A percentile compares a stretch with the other conserved stretches of the same genome.
phyloP scores from a whole-genome alignment of 2,113 vertebrate genomes.

The Protobothrops flavoviridis region DNA sequence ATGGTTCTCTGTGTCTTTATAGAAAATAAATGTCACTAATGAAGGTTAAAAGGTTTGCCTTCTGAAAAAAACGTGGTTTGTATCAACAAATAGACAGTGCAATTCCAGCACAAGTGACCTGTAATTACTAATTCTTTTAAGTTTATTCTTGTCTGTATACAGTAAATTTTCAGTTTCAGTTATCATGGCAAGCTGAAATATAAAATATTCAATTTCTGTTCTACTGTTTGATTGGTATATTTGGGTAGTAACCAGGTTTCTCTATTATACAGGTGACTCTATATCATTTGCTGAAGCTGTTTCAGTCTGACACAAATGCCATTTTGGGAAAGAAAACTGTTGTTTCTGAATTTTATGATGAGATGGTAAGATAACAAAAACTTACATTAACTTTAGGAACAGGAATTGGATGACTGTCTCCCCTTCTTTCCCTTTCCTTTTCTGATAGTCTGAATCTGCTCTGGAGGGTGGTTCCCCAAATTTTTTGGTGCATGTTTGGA shows the following conservation, averaged over 20 bases:
- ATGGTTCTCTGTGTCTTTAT: not conserved
- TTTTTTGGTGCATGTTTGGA: not conserved
- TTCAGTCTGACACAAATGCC: conserved; percentile 96
- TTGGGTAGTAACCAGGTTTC: conserved; percentile 18
- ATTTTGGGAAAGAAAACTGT: conserved; percentile 96
- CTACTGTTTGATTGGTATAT: not conserved
- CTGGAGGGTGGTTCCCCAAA: not conserved
- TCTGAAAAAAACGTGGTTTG: not conserved
- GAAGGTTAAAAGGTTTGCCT: not conserved
- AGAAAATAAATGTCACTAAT: not conserved
- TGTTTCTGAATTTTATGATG: conserved; percentile 98
- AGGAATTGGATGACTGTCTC: not conserved
- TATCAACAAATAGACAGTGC: not conserved
- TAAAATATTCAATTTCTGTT: not conserved
- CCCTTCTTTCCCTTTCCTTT: not conserved
- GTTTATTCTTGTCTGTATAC: not conserved
- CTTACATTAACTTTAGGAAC: not conserved
- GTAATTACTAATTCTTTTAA: not conserved
- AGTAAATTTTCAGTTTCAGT: not conserved
- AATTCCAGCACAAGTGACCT: not conserved
- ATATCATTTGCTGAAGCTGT: conserved; percentile 95
- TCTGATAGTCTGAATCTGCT: not conserved
- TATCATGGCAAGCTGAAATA: not conserved
- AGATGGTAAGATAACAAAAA: conserved; percentile 82
- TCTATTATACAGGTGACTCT: conserved; percentile 84